Percentiles rank a stretch among this genome's conserved stretches.
Evolutionary conservation across 2,797 vertebrate species (phyloP).

Genomic region (Ceryle rudis): DNA sequence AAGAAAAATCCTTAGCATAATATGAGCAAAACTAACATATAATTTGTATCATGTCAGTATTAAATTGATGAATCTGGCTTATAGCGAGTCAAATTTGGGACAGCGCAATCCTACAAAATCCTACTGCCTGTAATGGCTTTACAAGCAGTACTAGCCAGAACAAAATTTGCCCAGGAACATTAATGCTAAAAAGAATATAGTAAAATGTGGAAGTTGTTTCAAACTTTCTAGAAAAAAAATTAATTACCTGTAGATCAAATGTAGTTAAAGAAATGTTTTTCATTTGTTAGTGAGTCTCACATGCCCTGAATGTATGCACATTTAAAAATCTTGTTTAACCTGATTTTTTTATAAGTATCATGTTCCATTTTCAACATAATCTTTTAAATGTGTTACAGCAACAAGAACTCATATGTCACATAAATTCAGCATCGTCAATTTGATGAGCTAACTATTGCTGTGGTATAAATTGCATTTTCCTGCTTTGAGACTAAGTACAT

Average conservation of each 20-base stretch:
- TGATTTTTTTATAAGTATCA: slow-evolving; percentile 4
- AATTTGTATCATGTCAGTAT: not conserved
- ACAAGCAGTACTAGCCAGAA: not conserved
- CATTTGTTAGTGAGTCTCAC: not conserved
- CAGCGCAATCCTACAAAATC: not conserved
- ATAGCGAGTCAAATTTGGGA: not conserved
- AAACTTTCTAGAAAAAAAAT: not conserved
- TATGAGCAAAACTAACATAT: not conserved
- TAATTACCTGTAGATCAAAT: not conserved
- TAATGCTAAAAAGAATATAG: not conserved
- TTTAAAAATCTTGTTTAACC: slow-evolving; percentile 1
- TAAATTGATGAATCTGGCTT: slow-evolving; percentile 9
- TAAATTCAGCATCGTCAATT: slow-evolving; percentile 38
- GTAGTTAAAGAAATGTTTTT: not conserved
- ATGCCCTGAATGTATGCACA: not conserved
- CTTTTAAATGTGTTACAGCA: slow-evolving; percentile 46
- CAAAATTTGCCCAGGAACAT: not conserved
- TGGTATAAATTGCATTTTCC: slow-evolving; percentile 46
- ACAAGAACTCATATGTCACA: slow-evolving; percentile 26
- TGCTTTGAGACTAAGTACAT: slow-evolving; percentile 35
- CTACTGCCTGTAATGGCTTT: not conserved
- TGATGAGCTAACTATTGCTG: slow-evolving; percentile 34
- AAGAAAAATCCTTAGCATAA: not conserved
- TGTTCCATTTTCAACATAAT: slow-evolving; percentile 32
- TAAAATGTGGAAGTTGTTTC: not conserved